Evolutionary conservation across 2,113 vertebrate species (phyloP).

Genomic region (Oreochromis niloticus): DNA sequence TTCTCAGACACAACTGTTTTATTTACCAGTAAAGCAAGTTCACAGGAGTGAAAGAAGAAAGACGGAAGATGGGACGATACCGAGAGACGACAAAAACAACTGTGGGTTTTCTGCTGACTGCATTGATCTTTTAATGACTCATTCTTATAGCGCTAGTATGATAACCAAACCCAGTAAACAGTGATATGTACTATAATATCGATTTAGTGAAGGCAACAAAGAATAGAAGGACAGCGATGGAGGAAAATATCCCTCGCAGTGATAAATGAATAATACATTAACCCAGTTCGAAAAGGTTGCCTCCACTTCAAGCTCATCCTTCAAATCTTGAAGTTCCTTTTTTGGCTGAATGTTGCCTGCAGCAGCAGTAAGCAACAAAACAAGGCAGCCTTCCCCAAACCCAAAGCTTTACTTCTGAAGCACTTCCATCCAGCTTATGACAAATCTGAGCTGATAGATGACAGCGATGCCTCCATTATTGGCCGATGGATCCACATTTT

Average conservation of each 20-base stretch:
- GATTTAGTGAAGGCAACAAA: not conserved
- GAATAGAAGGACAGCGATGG: not conserved
- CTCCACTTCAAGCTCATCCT: slow-evolving; percentile 18
- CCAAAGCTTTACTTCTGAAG: not conserved
- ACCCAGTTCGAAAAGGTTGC: slow-evolving; percentile 22
- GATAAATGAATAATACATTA: slow-evolving; percentile 40
- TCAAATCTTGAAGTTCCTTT: slow-evolving; percentile 7
- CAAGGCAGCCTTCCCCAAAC: not conserved
- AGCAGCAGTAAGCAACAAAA: slow-evolving; percentile 1
- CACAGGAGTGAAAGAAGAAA: not conserved
- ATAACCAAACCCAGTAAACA: not conserved
- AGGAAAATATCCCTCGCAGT: slow-evolving; percentile 7
- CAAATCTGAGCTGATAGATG: slow-evolving; percentile 38
- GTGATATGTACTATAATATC: not conserved
- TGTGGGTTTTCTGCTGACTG: not conserved
- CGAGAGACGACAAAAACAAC: not conserved
- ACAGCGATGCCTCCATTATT: slow-evolving; percentile 31
- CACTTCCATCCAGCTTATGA: not conserved
- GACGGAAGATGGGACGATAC: not conserved
- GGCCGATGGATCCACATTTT: slow-evolving; percentile 43
- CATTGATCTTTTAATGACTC: not conserved
- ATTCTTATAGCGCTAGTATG: not conserved
- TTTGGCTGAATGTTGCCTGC: not conserved
- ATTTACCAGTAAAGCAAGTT: slow-evolving; percentile 3
- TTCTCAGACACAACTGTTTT: slow-evolving; percentile 18